Evolutionary conservation across 2,113 vertebrate species (phyloP).

Genomic region (Dolichotis patagonum): DNA sequence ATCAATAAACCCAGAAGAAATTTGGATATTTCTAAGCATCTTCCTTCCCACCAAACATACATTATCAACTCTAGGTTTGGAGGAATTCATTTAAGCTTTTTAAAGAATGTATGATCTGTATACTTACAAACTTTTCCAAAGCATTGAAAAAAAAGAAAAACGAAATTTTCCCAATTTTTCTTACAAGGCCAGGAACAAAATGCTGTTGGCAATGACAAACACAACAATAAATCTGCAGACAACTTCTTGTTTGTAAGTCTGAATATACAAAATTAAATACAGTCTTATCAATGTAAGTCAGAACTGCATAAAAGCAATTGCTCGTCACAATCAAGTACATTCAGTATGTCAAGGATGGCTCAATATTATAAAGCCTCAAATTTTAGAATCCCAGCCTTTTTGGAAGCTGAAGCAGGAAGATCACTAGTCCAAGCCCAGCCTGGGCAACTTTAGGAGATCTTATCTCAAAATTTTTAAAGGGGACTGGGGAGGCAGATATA

Average conservation of each 20-base stretch:
- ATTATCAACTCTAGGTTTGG: background rate
- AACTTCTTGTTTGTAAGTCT: background rate
- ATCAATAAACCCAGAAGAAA: background rate
- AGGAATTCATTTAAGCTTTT: background rate
- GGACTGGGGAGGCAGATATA: background rate
- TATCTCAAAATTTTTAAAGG: background rate
- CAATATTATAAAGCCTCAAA: background rate
- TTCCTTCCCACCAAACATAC: background rate
- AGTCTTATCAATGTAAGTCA: background rate
- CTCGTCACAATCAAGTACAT: background rate
- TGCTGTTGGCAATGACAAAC: background rate
- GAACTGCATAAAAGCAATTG: background rate
- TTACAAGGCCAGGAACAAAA: background rate
- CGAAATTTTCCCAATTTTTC: background rate
- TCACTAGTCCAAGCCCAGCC: background rate
- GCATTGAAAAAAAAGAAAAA: background rate
- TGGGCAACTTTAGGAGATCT: background rate
- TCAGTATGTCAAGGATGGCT: background rate
- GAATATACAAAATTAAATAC: background rate
- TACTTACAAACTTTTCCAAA: background rate
- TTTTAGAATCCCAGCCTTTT: background rate
- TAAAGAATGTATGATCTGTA: background rate
- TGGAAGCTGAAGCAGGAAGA: background rate
- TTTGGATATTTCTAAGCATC: background rate
- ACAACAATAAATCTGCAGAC: background rate